Evolutionary conservation across 2,888 invertebrate species (phyloP), one percentile per base, ranked within the genome.

Genomic region (Pyrrhia umbra): DNA sequence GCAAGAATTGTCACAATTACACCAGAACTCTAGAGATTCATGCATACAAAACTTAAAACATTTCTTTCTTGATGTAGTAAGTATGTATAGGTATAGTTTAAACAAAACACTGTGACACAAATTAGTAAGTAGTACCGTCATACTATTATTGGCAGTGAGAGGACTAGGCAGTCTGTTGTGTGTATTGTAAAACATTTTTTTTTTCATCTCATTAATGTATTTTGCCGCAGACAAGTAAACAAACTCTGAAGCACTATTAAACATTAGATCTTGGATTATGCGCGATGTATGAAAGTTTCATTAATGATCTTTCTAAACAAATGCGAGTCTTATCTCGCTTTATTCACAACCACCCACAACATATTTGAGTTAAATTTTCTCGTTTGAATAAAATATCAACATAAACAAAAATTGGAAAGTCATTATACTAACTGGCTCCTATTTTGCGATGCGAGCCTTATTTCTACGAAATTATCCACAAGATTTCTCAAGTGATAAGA

Each of bases 251-350:
- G 6, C 13, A 37, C 34, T 37, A 37, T 37, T 20, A 9, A 25
- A 25, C 2, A 37, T 34, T 21, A 20, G 9, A 45, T 13, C 27
- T 15, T 15, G 5, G 0, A 47, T n/a, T 15, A 3, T 3, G 21
- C 21, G 15, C 10, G 8, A 2, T 27, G 20, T 1, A 27, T 20
- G 3, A 13, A 43, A n/a, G 10, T 21, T 9, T 8, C n/a, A 8
- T 16, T 58, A 39, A 47, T 39, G 15, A 47, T 18, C 34, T 61
- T 52, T 15, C 9, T 8, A 61, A 64, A 40, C 9, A 30, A 60
- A 52, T 40, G 8, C 46, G 15, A 16, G 9, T 39, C 16, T 56
- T 39, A 30, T 46, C 37, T 39, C n/a, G 6, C 10, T n/a, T 23
- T 15, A 23, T 6, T 39, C 21, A 45, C 25, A n/a, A 34, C 6